phyloP scores from a whole-genome alignment of 2,113 vertebrate species.

The Ploceus nigricollis region DNA sequence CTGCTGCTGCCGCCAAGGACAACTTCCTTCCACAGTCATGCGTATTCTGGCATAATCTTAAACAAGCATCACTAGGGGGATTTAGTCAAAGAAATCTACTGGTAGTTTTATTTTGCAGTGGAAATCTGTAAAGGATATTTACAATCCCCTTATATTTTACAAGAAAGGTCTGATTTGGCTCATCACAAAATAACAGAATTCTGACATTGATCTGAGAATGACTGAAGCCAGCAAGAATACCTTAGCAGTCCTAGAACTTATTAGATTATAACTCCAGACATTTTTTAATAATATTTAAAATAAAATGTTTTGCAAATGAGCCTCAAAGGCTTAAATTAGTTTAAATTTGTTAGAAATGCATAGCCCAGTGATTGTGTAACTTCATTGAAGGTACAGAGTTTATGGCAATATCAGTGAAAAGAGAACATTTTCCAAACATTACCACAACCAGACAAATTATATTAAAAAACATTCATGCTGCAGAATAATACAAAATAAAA shows the following conservation, averaged over 20 bases:
- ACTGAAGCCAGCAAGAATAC: neutral
- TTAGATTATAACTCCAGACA: slow-evolving; percentile 14
- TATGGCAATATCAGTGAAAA: neutral
- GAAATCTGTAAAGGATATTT: neutral
- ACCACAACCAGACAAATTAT: neutral
- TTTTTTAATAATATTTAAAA: neutral
- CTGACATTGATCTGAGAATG: neutral
- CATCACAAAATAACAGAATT: neutral
- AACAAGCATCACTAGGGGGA: neutral
- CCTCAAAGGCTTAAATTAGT: neutral
- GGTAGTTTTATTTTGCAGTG: neutral
- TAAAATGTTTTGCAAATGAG: neutral
- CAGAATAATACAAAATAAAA: slow-evolving; percentile 16
- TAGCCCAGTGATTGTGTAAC: neutral
- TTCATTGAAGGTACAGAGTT: neutral
- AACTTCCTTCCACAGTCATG: neutral
- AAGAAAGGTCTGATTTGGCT: neutral
- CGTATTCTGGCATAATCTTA: neutral
- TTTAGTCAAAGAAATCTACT: neutral
- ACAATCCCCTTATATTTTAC: neutral
- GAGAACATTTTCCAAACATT: slow-evolving; percentile 3
- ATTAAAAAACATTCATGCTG: neutral
- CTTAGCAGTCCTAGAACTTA: neutral
- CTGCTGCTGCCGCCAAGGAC: neutral
- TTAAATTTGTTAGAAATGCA: neutral